Conservation (phyloP, 2,113 vertebrate species). For the Corythoichthys intestinalis region DNA sequence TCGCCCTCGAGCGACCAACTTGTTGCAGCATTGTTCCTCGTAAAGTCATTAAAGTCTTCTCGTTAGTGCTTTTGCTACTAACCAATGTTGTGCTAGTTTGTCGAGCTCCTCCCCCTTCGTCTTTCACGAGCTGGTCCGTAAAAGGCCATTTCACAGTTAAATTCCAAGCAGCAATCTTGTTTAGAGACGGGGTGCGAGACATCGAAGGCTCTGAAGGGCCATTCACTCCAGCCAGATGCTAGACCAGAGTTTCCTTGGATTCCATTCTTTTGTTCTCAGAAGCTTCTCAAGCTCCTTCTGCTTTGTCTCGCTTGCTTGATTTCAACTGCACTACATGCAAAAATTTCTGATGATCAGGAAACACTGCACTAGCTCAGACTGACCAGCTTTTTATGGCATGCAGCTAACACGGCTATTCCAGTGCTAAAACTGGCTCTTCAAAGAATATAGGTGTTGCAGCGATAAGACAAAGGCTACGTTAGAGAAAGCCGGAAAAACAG, state of each 20-base stretch:
- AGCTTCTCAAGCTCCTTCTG: constrained; percentile 39
- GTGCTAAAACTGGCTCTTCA: constrained; percentile 54
- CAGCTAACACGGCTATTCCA: constrained; percentile 66
- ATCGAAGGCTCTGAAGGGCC: constrained; percentile 48
- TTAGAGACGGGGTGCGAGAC: constrained; percentile 48
- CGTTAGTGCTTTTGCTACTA: constrained; percentile 56
- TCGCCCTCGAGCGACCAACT: constrained; percentile 42
- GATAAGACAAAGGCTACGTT: constrained; percentile 52
- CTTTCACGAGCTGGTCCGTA: constrained; percentile 59
- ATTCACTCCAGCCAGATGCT: constrained; percentile 64
- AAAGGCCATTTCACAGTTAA: constrained; percentile 67
- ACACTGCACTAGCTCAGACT: constrained; percentile 54
- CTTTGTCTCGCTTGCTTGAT: constrained; percentile 43
- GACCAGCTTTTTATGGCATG: constrained; percentile 60
- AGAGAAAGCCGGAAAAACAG: constrained; percentile 52
- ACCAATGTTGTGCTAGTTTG: constrained; percentile 69
- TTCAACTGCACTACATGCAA: constrained; percentile 59
- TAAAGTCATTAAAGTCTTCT: constrained; percentile 63
- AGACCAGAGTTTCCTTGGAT: constrained; percentile 57
- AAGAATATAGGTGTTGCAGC: constrained; percentile 59
- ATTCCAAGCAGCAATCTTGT: constrained; percentile 63
- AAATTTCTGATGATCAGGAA: constrained; percentile 48
- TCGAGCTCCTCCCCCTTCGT: constrained; percentile 32
- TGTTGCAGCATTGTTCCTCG: constrained; percentile 69
- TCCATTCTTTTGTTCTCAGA: constrained; percentile 25